Conservation (phyloP, 23 tunicate species). For the Clavelina lepadiformis region DNA sequence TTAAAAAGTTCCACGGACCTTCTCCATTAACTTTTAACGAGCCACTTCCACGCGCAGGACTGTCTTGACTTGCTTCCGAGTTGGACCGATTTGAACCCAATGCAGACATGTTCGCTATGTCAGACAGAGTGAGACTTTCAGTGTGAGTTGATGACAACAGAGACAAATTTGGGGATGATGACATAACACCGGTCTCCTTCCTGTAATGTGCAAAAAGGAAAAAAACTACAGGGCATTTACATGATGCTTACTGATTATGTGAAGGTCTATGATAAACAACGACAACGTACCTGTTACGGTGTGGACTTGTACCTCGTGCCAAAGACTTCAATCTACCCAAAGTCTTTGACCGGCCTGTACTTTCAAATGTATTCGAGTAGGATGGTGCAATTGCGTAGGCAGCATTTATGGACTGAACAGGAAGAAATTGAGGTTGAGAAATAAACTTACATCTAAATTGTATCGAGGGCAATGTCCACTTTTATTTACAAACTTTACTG, state of each 20-base stretch:
- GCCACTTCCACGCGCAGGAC: no score
- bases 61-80: no score
- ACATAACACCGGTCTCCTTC: constrained; percentile 8
- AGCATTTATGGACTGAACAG: constrained; percentile 61
- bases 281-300: constrained; percentile 2
- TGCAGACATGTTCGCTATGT: no score
- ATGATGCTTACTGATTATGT: no score
- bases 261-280: background rate
- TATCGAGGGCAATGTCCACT: no score
- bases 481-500: background rate
- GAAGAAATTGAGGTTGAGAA: no score
- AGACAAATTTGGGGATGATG: constrained; percentile 21
- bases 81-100: no score
- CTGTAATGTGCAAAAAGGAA: background rate
- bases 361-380: constrained; percentile 9
- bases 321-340: constrained; percentile 29
- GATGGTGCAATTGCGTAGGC: constrained; percentile 58
- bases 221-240: background rate
- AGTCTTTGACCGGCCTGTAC: constrained; percentile 30
- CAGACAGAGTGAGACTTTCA: no score
- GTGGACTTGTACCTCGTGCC: constrained; percentile 23
- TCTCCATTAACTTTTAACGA: no score
- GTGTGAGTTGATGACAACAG: no score
- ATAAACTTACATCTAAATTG: no score
- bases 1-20: no score